phyloP scores from a whole-genome alignment of 1,140 invertebrate species.

The Theocolax elegans region DNA sequence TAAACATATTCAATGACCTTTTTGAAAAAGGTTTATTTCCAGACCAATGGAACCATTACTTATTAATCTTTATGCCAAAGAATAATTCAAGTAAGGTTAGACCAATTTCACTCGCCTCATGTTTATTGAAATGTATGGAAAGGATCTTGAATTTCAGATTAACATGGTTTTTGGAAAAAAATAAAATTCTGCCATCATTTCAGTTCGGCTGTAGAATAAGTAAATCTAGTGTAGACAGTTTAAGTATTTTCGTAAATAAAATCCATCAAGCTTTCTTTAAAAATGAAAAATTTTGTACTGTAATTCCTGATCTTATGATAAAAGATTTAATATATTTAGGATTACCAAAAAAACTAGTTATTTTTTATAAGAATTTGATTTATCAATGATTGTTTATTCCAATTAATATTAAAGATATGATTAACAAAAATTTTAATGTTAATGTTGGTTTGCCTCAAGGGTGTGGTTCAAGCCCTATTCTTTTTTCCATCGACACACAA shows the following conservation, averaged over 20 bases:
- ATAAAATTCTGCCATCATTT: slow-evolving; percentile 28
- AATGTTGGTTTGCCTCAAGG: too few relatives aligned
- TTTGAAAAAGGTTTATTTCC: slow-evolving; percentile 2
- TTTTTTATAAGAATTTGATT: too few relatives aligned
- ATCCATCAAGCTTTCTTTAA: slow-evolving; percentile 12
- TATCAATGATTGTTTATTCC: slow-evolving; percentile 13
- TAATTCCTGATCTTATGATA: slow-evolving; percentile 33
- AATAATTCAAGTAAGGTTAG: slow-evolving; percentile 23
- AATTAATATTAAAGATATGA: slow-evolving; percentile 15
- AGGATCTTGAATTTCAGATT: slow-evolving; percentile 45
- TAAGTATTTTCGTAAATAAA: slow-evolving; percentile 7
- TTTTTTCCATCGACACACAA: too few relatives aligned
- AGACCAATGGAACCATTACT: slow-evolving; percentile 35
- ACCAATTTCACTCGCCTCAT: slow-evolving; percentile 44
- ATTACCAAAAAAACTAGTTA: too few relatives aligned
- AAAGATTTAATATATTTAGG: slow-evolving; percentile 13
- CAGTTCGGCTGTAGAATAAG: slow-evolving; percentile 45
- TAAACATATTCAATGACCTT: not conserved
- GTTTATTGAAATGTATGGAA: slow-evolving; percentile 43
- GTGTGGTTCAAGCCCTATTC: too few relatives aligned
- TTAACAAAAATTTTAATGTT: slow-evolving; percentile 16
- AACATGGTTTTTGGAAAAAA: slow-evolving; percentile 39
- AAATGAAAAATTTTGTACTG: slow-evolving; percentile 29
- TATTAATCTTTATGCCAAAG: slow-evolving; percentile 40
- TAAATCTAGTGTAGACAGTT: slow-evolving; percentile 41